phyloP scores from a whole-genome alignment of 2,113 vertebrate species.

The Pangasianodon gigas region DNA sequence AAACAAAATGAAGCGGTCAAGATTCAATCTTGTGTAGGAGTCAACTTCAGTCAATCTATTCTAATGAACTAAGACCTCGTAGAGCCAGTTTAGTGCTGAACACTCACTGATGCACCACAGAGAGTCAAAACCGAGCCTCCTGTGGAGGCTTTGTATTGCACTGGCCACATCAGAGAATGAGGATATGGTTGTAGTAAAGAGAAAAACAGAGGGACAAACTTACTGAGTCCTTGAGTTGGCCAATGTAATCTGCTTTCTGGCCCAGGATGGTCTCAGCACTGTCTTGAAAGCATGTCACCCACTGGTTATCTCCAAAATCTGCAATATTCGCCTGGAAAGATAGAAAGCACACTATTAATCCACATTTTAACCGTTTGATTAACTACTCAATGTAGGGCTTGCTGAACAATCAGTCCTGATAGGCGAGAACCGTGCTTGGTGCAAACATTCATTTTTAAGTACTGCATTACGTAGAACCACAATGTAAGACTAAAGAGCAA shows the following conservation, averaged over 20 bases:
- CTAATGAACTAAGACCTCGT: neutral
- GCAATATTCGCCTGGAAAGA: conserved; percentile 86
- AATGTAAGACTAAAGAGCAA: conserved; percentile 55
- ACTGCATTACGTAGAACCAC: conserved; percentile 49
- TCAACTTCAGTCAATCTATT: neutral
- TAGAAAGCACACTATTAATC: conserved; percentile 21
- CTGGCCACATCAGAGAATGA: conserved; percentile 20
- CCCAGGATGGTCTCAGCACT: conserved; percentile 89
- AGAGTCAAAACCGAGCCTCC: conserved; percentile 10
- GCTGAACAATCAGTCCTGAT: neutral
- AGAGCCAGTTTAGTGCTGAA: neutral
- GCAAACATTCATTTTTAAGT: conserved; percentile 49
- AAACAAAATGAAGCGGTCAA: conserved; percentile 19
- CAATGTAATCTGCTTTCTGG: conserved; percentile 85
- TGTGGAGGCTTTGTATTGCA: neutral
- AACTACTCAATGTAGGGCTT: neutral
- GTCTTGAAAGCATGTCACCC: conserved; percentile 98
- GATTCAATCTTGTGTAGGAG: neutral
- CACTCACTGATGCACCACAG: conserved; percentile 2
- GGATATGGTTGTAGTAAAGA: neutral
- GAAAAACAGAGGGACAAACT: conserved; percentile 49
- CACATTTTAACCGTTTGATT: neutral
- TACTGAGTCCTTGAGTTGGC: conserved; percentile 92
- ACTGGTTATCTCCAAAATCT: conserved; percentile 91
- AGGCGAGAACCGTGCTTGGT: conserved; percentile 11